Base-by-base conservation (phyloP, 1,140 invertebrate species). In the Drosophila mojavensis region DNA sequence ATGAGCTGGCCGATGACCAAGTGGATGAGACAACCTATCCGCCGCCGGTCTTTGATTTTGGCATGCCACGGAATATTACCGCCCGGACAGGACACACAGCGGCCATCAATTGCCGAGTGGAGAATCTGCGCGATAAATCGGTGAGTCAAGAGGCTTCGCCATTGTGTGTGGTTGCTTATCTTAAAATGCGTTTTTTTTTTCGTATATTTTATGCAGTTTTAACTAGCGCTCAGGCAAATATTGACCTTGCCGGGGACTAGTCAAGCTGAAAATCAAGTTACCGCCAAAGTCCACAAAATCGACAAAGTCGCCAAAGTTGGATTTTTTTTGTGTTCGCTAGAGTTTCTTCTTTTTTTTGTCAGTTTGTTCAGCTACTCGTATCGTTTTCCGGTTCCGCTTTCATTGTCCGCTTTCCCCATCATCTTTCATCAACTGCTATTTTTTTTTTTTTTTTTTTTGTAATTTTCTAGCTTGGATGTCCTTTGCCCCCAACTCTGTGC, bases 81-180 rank as follows among this genome's bases (percentile, higher is more conserved):
- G 96, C 96, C 1, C 94, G 96, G 65, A 95, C 97, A 45, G 96
- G 96, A 36, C 96, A 97, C 92, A 96, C 96, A 66, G 96, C 96
- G 47, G 97, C 97, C 92, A 94, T 97, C 76, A 96, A 97, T 92
- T 97, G 96, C 93, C 94, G 96, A 81, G 96, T 97, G 67, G 95
- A 97, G 92, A 95, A 97, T 79, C 94, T 97, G 33, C 96, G 96
- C 43, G 96, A 97, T 93, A 97, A 97, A 94, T 96, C 96, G 93
- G 96, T 97, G 92, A 96, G 96, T 58, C 54, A 58, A 66, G 36
- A 51, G 24, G 10, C 3, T 17, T 2, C 13, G 39, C 36, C 11
- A 15, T 41, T 43, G 10, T 45, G 39, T 45, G 36, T 28, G 54
- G 55, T 3, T 41, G 62, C 53, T 86, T 82, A 71, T 79, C 68